A percentile compares a stretch with the other conserved stretches of the same genome.
Conservation (phyloP, 2,797 vertebrate species). For the Scyliorhinus canicula region DNA sequence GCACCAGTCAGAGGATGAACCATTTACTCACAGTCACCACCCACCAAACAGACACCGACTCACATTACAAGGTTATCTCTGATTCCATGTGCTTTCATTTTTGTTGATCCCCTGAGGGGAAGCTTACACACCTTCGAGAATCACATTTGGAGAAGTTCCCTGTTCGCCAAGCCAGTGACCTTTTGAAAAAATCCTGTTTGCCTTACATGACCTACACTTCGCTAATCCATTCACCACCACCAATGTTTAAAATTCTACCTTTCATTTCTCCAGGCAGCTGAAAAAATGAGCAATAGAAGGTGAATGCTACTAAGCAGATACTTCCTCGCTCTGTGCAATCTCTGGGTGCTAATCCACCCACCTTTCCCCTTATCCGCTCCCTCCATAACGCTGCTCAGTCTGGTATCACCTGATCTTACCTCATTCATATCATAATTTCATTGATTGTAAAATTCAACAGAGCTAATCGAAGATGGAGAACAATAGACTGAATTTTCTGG, state of each 20-base stretch:
- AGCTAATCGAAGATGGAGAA: background rate
- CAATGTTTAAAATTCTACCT: background rate
- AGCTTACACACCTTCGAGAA: background rate
- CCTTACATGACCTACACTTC: background rate
- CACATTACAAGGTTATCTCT: background rate
- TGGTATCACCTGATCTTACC: background rate
- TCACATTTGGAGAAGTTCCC: background rate
- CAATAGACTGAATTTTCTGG: background rate
- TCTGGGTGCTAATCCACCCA: background rate
- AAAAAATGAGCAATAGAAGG: background rate
- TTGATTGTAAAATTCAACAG: background rate
- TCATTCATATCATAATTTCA: background rate
- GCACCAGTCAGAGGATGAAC: background rate
- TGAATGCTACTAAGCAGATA: background rate
- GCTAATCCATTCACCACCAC: background rate
- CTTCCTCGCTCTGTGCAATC: background rate
- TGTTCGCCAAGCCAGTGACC: background rate
- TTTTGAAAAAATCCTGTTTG: background rate
- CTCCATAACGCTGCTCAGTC: background rate
- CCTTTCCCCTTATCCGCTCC: background rate
- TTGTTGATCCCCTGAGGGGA: background rate
- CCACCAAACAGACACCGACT: background rate
- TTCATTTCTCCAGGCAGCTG: background rate
- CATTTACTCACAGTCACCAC: background rate
- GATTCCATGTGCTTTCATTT: background rate